These are phyloP conservation scores for Hypothenemus hampei DNA, from an alignment of 1,140 invertebrate genomes.

Conservation along the genomic window DNA sequence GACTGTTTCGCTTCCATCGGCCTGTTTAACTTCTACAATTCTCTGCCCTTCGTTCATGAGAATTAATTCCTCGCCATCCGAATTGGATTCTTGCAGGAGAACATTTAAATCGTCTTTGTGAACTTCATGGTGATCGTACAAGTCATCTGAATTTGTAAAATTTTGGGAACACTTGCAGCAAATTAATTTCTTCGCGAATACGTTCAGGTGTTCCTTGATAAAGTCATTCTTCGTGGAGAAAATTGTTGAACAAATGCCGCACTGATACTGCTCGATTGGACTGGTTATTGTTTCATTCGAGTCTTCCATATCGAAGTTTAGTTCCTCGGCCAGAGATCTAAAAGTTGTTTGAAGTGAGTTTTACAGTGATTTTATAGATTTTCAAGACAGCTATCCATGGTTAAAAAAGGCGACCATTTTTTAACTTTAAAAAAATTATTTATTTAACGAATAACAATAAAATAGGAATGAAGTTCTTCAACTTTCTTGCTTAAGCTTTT, in stretches of 20 bases:
- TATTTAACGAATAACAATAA: no score
- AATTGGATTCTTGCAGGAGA: slow-evolving; percentile 8
- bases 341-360: not conserved
- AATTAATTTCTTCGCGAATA: slow-evolving; percentile 30
- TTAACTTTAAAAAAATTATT: no score
- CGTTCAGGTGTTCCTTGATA: slow-evolving; percentile 36
- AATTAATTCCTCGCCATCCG: slow-evolving; percentile 31
- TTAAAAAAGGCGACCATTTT: no score
- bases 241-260: slow-evolving; percentile 32
- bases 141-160: slow-evolving; percentile 33
- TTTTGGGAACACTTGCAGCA: slow-evolving; percentile 38
- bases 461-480: no score
- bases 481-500: no score
- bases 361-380: no score
- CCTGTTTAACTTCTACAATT: slow-evolving; percentile 18
- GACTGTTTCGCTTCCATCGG: slow-evolving; percentile 33
- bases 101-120: slow-evolving; percentile 30
- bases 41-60: slow-evolving; percentile 32
- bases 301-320: not conserved
- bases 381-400: no score
- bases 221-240: slow-evolving; percentile 36
- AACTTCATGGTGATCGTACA: slow-evolving; percentile 39
- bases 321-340: not conserved
- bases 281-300: no score
- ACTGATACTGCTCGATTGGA: slow-evolving; percentile 28